Percentiles rank a stretch among this genome's conserved stretches.
These are phyloP conservation scores for Odontesthes bonariensis DNA, from an alignment of 2,113 vertebrate genomes.

Conservation along the genomic window DNA sequence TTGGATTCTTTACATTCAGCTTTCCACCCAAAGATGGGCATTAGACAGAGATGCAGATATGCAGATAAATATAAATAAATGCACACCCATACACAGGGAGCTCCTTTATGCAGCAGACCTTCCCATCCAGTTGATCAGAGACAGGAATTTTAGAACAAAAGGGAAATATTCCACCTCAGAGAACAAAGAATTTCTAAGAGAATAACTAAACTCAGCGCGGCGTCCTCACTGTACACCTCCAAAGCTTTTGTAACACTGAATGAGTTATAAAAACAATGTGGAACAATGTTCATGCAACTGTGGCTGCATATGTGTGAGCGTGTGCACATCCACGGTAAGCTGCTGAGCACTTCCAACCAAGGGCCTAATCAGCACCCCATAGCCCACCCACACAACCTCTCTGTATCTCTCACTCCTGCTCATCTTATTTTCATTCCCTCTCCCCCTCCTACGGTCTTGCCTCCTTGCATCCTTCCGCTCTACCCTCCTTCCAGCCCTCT, in stretches of 20 bases:
- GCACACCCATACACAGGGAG: conserved; percentile 13
- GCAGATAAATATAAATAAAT: conserved; percentile 21
- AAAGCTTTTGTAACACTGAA: conserved; percentile 64
- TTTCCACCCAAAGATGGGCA: conserved; percentile 40
- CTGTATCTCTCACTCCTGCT: conserved; percentile 49
- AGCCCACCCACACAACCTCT: conserved; percentile 74
- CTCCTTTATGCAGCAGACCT: conserved; percentile 61
- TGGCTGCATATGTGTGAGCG: conserved; percentile 24
- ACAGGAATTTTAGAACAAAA: conserved; percentile 72
- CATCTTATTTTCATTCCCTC: conserved; percentile 59
- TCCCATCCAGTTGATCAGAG: conserved; percentile 65
- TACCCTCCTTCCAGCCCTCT: conserved; percentile 7
- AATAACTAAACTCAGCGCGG: conserved; percentile 66
- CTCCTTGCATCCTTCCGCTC: conserved; percentile 30
- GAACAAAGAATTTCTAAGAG: conserved; percentile 71
- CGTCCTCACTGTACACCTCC: conserved; percentile 64
- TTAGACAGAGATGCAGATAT: not conserved
- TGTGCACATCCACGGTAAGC: conserved; percentile 50
- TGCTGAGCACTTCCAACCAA: conserved; percentile 72
- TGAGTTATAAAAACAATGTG: conserved; percentile 56
- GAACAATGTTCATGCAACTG: conserved; percentile 27
- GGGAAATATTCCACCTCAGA: conserved; percentile 73
- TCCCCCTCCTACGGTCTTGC: conserved; percentile 33
- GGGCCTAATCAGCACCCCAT: conserved; percentile 78
- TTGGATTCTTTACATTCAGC: conserved; percentile 35